Percentiles rank a stretch among this genome's conserved stretches.
phyloP scores from a whole-genome alignment of 2,113 vertebrate species.

The Dissostichus mawsoni region DNA sequence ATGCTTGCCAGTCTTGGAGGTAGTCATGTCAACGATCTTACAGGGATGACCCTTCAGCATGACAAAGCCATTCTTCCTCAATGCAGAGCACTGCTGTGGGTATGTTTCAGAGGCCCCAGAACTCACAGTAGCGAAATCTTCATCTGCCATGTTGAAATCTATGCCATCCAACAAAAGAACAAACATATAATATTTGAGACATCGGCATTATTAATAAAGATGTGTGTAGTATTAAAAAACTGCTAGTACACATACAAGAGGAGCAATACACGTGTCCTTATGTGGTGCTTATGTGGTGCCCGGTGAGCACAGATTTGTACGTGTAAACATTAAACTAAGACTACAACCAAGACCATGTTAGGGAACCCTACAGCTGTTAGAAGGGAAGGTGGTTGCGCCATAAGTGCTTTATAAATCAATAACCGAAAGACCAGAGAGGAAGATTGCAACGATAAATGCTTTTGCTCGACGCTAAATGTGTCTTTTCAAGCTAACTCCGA shows the following conservation, averaged over 20 bases:
- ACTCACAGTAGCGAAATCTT: conserved; percentile 85
- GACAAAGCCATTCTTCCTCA: conserved; percentile 94
- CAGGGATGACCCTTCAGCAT: conserved; percentile 92
- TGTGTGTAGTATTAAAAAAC: background rate
- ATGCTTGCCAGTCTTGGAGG: conserved; percentile 96
- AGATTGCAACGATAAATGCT: background rate
- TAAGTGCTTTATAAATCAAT: background rate
- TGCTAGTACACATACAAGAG: background rate
- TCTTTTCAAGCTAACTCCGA: too few species aligned
- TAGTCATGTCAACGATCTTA: conserved; percentile 95
- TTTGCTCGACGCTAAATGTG: background rate
- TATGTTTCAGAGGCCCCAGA: conserved; percentile 90
- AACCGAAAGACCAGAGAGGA: background rate
- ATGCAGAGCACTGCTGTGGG: conserved; percentile 91
- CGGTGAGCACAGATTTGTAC: background rate
- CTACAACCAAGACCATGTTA: background rate
- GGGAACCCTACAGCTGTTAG: background rate
- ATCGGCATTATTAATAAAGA: background rate
- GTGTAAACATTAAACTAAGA: background rate
- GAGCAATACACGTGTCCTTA: too few species aligned
- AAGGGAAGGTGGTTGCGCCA: background rate
- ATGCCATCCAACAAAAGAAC: background rate
- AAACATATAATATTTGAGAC: background rate
- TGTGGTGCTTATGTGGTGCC: too few species aligned
- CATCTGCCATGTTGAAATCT: conserved; percentile 85